These are phyloP conservation scores for Anthopleura xanthogrammica DNA, from an alignment of 92 coral and sea anemone genomes.

Conservation along the genomic window DNA sequence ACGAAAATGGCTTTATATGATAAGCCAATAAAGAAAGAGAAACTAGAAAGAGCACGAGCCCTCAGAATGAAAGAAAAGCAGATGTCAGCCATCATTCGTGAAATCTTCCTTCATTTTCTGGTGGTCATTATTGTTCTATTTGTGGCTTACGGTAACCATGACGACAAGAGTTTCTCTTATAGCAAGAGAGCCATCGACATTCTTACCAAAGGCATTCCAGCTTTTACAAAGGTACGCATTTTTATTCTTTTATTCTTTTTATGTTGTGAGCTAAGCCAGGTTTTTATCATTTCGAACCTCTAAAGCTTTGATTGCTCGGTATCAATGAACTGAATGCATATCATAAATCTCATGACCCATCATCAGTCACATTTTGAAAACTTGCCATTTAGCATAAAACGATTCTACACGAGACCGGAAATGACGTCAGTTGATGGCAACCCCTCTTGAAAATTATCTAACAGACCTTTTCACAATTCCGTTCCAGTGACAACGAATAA, in stretches of 20 bases:
- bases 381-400: too few species aligned
- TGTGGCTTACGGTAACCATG: constrained; percentile 93
- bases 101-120: constrained; percentile 65
- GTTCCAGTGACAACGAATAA: too few species aligned
- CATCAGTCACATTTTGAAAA: too few species aligned
- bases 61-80: constrained; percentile 76
- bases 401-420: too few species aligned
- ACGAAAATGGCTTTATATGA: constrained; percentile 17
- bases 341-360: too few species aligned
- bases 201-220: constrained; percentile 49
- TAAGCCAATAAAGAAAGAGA: constrained; percentile 79
- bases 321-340: too few species aligned
- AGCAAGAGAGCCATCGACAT: constrained; percentile 56
- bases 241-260: too few species aligned
- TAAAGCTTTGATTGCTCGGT: too few species aligned
- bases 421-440: neutral
- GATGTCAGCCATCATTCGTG: constrained; percentile 81
- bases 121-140: constrained; percentile 70
- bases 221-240: constrained; percentile 46
- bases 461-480: too few species aligned
- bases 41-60: constrained; percentile 67
- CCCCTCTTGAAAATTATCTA: too few species aligned
- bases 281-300: too few species aligned
- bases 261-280: too few species aligned
- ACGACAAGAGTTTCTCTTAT: constrained; percentile 58